phyloP scores from a whole-genome alignment of 1,140 invertebrate species.

The Pomacea maculata region DNA sequence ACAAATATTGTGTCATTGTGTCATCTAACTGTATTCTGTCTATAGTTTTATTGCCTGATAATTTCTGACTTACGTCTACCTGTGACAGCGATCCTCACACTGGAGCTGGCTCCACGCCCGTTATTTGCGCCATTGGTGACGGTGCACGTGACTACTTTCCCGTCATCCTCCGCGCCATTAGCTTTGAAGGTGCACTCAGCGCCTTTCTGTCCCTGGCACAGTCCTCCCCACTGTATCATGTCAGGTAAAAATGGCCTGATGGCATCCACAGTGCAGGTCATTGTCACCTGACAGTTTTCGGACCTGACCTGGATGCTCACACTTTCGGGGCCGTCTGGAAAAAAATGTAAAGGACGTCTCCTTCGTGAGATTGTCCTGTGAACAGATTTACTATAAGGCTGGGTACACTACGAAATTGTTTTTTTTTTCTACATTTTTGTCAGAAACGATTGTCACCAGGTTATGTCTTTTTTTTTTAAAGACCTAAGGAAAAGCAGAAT shows the following conservation, averaged over 20 bases:
- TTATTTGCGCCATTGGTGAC: slow-evolving; percentile 1
- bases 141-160: neutral
- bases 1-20: no score
- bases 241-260: neutral
- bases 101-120: neutral
- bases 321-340: neutral
- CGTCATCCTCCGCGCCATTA: neutral
- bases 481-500: neutral
- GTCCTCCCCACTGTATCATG: neutral
- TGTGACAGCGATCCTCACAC: neutral
- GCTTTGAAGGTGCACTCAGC: neutral
- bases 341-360: neutral
- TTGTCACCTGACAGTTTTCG: neutral
- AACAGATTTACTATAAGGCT: neutral
- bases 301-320: neutral
- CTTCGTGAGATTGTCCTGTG: neutral
- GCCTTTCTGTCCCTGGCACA: neutral
- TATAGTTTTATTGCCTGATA: no score
- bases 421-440: neutral
- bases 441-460: neutral
- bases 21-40: no score
- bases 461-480: neutral
- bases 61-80: no score
- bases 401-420: neutral
- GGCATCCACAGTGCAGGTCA: neutral